Percentiles rank a stretch among this genome's conserved stretches.
These are phyloP conservation scores for Cyphomyrmex costatus DNA, from an alignment of 1,140 invertebrate genomes.

Conservation along the genomic window DNA sequence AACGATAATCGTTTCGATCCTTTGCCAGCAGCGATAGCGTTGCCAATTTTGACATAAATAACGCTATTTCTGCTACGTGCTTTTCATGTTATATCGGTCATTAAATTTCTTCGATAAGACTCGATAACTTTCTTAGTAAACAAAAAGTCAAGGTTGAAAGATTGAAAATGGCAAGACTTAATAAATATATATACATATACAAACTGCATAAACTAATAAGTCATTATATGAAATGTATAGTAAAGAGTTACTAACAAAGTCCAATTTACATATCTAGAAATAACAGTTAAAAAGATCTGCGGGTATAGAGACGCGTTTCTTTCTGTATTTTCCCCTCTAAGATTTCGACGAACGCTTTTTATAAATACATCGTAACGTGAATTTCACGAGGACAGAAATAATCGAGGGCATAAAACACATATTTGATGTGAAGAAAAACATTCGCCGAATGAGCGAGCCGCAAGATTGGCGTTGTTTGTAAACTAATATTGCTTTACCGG, in stretches of 20 bases:
- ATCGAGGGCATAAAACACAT: constrained; percentile 56
- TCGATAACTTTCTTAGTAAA: not conserved
- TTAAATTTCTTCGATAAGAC: constrained; percentile 8
- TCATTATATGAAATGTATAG: not conserved
- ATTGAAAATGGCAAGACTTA: not conserved
- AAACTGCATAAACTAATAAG: not conserved
- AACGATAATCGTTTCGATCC: not conserved
- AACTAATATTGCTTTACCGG: constrained; percentile 55
- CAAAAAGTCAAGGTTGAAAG: constrained; percentile 15
- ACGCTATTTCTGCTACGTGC: not conserved
- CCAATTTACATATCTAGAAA: constrained; percentile 13
- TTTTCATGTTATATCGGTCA: not conserved
- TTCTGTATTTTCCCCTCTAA: not conserved
- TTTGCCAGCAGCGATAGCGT: not conserved
- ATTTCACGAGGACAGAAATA: constrained; percentile 46
- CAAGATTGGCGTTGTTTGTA: constrained; percentile 58
- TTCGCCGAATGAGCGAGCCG: not conserved
- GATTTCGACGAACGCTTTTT: constrained; percentile 1
- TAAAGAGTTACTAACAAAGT: not conserved
- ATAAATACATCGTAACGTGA: constrained; percentile 29
- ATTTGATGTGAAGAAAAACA: constrained; percentile 40
- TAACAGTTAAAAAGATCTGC: not conserved
- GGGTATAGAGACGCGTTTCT: not conserved
- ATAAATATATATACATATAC: not conserved
- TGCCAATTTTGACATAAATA: not conserved